Evolutionary conservation across 2,113 vertebrate species (phyloP), one percentile per base, ranked within the genome.

Genomic region (Circaetus gallicus): DNA sequence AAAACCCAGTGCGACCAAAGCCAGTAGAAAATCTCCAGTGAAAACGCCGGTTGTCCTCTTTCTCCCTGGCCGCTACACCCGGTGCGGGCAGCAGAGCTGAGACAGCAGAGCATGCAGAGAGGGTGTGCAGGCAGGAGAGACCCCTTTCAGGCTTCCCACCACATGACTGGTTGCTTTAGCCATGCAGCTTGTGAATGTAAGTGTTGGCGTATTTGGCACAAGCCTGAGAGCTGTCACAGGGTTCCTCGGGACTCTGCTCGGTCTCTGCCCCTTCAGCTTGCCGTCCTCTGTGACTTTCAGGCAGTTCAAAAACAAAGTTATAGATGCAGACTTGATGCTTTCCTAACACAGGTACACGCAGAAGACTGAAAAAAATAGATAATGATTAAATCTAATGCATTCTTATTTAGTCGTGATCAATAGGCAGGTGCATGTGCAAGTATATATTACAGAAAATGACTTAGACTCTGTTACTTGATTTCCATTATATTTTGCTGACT

Each of bases 141-240:
- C 11, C 32, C 32, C 2, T 52, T 34, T 58, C 11, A 13, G 18
- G 18, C 16, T 66, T 45, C 2, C 0, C 42, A 9, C 38, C 45
- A 15, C 12, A 22, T 0, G 1, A 21, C 25, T 1, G 4, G 53
- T 49, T 36, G 53, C 38, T 58, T 69, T 0, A 20, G 45, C 1
- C 5, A 18, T 34, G 32, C 50, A 66, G 21, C 34, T 36, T 42
- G 24, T 32, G 16, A 49, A 14, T 18, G 0, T 29, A 36, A 72
- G 3, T 16, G 40, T 16, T 49, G 49, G 19, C 1, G 2, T 47
- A 21, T 76, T 70, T 70, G 58, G 47, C 58, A 53, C 34, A 47
- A 89, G 29, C 8, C 31, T 59, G 40, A 36, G 24, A 67, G 15
- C 21, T 42, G 45, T 62, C 32, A 32, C 14, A 8, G 38, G 22